Evolutionary conservation across 1,140 invertebrate genomes (phyloP).

Genomic region (Trachelipus rathkii): DNA sequence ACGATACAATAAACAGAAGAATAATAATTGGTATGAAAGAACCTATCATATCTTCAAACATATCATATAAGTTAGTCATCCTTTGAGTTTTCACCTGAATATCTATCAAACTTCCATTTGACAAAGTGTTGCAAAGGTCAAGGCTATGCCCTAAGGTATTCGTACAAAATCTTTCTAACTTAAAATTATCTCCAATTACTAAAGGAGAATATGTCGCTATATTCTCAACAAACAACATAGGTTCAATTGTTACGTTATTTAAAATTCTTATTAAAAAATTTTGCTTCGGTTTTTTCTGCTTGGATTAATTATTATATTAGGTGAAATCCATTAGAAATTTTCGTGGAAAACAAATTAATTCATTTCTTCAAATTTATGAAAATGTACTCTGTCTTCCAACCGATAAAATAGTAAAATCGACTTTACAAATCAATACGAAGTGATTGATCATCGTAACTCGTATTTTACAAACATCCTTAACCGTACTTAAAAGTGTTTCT

Average conservation of each 20-base stretch:
- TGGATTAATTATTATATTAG: background rate
- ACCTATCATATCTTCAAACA: background rate
- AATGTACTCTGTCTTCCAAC: no score
- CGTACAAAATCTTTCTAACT: slow-evolving; percentile 18
- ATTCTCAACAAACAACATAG: slow-evolving; percentile 18
- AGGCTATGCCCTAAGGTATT: background rate
- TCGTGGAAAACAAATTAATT: background rate
- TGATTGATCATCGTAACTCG: no score
- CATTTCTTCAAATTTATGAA: background rate
- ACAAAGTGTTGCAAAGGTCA: background rate
- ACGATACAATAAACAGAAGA: slow-evolving; percentile 22
- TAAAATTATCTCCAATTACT: slow-evolving; percentile 16
- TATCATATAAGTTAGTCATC: background rate
- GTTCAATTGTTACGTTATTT: slow-evolving; percentile 21
- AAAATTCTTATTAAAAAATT: background rate
- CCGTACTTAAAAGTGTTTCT: no score
- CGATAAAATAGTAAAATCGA: no score
- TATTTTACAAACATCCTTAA: no score
- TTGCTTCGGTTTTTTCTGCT: background rate
- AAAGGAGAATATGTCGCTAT: background rate
- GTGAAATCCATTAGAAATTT: background rate
- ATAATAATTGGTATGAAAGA: slow-evolving; percentile 20
- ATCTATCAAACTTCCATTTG: background rate
- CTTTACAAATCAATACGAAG: no score
- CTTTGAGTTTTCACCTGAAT: slow-evolving; percentile 13